Conservation (phyloP, 2,113 vertebrate genomes). For the Acanthochromis polyacanthus region DNA sequence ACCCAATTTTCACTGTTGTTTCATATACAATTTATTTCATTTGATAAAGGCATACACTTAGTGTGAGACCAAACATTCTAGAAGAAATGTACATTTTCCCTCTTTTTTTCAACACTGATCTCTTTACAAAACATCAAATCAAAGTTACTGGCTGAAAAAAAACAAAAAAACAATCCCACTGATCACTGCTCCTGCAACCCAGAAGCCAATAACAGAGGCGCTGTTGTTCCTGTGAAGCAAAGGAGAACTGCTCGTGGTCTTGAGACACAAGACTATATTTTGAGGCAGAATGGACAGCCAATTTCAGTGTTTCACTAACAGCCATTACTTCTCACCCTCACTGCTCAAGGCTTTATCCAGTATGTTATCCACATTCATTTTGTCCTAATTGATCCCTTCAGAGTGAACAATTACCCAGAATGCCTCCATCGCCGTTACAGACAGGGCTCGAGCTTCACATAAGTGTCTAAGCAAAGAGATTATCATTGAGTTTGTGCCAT, state of each 20-base stretch:
- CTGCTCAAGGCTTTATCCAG: not conserved
- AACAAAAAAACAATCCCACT: slow-evolving; percentile 16
- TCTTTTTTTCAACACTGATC: slow-evolving; percentile 38
- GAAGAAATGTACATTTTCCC: slow-evolving; percentile 70
- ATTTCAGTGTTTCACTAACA: slow-evolving; percentile 34
- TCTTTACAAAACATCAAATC: slow-evolving; percentile 76
- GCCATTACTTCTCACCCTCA: slow-evolving; percentile 3
- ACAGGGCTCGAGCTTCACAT: not conserved
- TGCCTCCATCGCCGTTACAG: slow-evolving; percentile 2
- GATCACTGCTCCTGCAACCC: not conserved
- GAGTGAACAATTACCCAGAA: slow-evolving; percentile 1
- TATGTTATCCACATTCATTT: slow-evolving; percentile 6
- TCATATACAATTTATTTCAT: slow-evolving; percentile 84
- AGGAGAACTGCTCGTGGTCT: slow-evolving; percentile 12
- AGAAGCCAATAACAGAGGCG: not conserved
- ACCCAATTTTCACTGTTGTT: slow-evolving; percentile 33
- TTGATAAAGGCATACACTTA: slow-evolving; percentile 84
- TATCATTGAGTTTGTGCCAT: not conserved
- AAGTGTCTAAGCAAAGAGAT: slow-evolving; percentile 38
- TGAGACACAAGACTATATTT: slow-evolving; percentile 21
- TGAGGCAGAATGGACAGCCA: slow-evolving; percentile 32
- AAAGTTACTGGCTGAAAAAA: slow-evolving; percentile 53
- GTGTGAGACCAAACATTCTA: slow-evolving; percentile 76
- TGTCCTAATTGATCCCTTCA: slow-evolving; percentile 18
- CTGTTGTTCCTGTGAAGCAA: not conserved